Percentiles rank a stretch among this genome's conserved stretches.
These are phyloP conservation scores for Tupiocoris notatus DNA, from an alignment of 2,888 invertebrate genomes.

Conservation along the genomic window DNA sequence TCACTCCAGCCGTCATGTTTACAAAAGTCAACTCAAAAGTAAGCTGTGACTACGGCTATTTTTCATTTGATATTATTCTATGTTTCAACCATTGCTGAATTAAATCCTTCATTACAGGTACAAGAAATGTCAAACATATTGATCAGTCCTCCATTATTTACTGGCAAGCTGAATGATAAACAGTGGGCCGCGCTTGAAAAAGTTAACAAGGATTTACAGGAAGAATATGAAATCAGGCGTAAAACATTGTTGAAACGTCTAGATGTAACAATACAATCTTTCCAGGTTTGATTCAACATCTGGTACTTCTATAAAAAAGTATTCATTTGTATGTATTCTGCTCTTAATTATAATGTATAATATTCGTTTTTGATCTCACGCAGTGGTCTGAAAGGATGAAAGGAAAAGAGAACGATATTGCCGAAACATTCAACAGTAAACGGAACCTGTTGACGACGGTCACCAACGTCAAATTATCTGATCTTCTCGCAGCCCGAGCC, in stretches of 20 bases:
- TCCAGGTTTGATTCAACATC: slow-evolving; percentile 80
- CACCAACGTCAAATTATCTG: slow-evolving; percentile 69
- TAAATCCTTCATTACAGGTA: too few species aligned
- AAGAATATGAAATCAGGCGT: slow-evolving; percentile 79
- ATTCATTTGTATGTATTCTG: too few species aligned
- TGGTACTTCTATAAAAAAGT: too few species aligned
- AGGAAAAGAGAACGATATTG: slow-evolving; percentile 70
- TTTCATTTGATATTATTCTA: background rate
- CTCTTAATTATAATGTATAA: background rate
- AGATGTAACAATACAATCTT: slow-evolving; percentile 95
- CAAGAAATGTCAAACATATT: slow-evolving; percentile 53
- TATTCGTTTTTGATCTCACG: slow-evolving; percentile 43
- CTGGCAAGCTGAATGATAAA: slow-evolving; percentile 66
- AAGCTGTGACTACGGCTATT: background rate
- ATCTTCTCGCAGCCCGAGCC: slow-evolving; percentile 80
- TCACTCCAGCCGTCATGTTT: slow-evolving; percentile 74
- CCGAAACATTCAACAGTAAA: slow-evolving; percentile 60
- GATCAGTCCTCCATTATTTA: slow-evolving; percentile 75
- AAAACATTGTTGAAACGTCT: slow-evolving; percentile 86
- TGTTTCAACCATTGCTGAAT: background rate
- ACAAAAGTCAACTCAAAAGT: slow-evolving; percentile 68
- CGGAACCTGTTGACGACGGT: slow-evolving; percentile 58
- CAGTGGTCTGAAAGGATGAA: slow-evolving; percentile 83
- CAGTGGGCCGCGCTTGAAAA: slow-evolving; percentile 79
- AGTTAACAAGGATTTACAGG: slow-evolving; percentile 69